Evolutionary conservation across 1,140 invertebrate species (phyloP), one percentile per base, ranked within the genome.

Genomic region (Lordiphosa stackelbergi): DNA sequence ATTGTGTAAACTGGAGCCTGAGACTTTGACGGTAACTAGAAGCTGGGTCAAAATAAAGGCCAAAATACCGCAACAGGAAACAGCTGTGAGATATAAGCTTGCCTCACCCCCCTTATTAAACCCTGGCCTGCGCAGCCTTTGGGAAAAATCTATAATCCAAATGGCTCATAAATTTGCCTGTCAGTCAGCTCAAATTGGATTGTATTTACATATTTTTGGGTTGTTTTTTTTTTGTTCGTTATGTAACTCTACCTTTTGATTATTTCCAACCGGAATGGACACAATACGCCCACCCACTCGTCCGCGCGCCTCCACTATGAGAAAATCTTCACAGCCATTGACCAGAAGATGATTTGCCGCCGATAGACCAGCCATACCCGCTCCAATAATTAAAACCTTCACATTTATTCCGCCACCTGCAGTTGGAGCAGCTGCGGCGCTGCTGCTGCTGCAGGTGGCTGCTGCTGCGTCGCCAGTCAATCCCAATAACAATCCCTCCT

Each of bases 381-480:
- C 95, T 28, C 95, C 95, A 73, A 97, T 91, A 77, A 96, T 96
- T 62, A 96, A 88, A 57, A 96, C 91, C 90, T 95, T 94, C 9
- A 79, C 84, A 49, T 75, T 71, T 49, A 61, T 71, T 36, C 19
- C 61, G 34, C 19, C 38, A 36, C 38, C 35, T 40, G 22, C 35
- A 41, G 34, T 13, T 7, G 24, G 34, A 54, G 40, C 7, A 43
- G 16, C 35, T 56, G 19, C 13, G 37, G 42, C 36, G 28, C 36
- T 12, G 35, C 43, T 12, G 35, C 43, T 60, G 59, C 49, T 58
- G 28, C 16, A 16, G 16, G 16, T 16, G 16, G 16, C 16, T 19
- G 66, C 54, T 10, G 69, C 42, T 16, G 62, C 47, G 12, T 70
- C 51, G 53, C 63, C 59, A 34, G 55, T 65, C 9, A 70, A 34